phyloP scores from a whole-genome alignment of 2,888 invertebrate genomes.

The Hipparchia sbordonii region DNA sequence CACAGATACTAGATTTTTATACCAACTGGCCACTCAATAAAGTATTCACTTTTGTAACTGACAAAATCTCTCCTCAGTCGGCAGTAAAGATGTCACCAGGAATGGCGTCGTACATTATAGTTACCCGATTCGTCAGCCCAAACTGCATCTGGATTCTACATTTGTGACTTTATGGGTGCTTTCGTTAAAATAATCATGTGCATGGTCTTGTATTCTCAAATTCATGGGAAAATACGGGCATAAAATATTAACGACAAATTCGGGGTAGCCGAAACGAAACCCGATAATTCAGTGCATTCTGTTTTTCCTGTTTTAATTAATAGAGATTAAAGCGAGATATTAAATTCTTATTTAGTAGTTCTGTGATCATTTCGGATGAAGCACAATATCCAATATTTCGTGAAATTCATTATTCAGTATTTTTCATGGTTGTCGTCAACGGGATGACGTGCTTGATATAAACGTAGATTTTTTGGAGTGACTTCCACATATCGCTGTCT shows the following conservation, averaged over 20 bases:
- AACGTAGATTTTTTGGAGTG: too few relatives aligned
- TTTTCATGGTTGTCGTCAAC: too few relatives aligned
- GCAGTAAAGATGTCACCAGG: constrained; percentile 50
- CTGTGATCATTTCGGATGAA: background rate
- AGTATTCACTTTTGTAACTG: constrained; percentile 9
- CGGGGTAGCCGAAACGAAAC: background rate
- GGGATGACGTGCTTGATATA: too few relatives aligned
- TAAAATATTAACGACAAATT: constrained; percentile 5
- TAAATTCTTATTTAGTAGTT: background rate
- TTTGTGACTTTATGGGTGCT: constrained; percentile 53
- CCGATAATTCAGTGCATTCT: background rate
- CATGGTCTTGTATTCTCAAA: constrained; percentile 14
- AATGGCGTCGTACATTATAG: constrained; percentile 51
- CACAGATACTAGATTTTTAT: background rate
- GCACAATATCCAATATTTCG: too few relatives aligned
- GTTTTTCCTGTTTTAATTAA: background rate
- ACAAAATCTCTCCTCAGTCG: constrained; percentile 15
- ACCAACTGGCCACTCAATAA: background rate
- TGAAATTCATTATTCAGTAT: too few relatives aligned
- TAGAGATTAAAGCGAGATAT: background rate
- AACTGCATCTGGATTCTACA: constrained; percentile 54
- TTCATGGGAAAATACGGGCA: background rate
- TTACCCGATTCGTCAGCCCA: constrained; percentile 55
- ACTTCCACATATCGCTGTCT: too few relatives aligned
- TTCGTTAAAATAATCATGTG: constrained; percentile 40